These are phyloP conservation scores for Garra rufa DNA, from an alignment of 2,113 vertebrate species.

Conservation along the genomic window DNA sequence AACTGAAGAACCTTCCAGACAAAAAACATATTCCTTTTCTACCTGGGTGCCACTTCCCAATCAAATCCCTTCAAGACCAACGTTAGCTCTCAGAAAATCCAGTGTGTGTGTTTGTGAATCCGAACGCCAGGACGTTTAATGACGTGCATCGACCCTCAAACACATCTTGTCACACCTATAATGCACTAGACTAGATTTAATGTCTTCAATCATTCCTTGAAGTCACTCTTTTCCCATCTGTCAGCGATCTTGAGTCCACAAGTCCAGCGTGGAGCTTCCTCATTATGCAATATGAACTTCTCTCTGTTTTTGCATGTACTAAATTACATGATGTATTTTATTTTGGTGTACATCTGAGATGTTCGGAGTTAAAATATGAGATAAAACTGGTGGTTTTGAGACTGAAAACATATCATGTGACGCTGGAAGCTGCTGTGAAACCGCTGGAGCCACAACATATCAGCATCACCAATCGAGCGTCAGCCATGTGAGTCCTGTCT, in stretches of 20 bases:
- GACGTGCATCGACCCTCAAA: neutral
- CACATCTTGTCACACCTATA: neutral
- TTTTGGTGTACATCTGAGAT: neutral
- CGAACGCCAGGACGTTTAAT: neutral
- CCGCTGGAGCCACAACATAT: neutral
- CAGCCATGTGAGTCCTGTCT: neutral
- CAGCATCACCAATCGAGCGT: neutral
- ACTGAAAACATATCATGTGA: neutral
- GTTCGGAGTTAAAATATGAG: neutral
- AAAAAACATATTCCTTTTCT: neutral
- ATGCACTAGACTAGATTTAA: neutral
- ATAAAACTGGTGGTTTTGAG: neutral
- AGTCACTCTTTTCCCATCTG: too few relatives aligned
- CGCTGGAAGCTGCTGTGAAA: neutral
- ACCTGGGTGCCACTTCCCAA: neutral
- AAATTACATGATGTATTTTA: neutral
- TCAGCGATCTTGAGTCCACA: neutral
- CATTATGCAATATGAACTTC: slow-evolving; percentile 5
- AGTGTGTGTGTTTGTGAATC: neutral
- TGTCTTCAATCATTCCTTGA: slow-evolving; percentile 21
- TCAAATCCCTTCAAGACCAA: neutral
- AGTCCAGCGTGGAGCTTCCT: neutral
- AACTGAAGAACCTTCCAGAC: neutral
- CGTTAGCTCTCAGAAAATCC: neutral
- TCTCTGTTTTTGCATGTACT: neutral